Percentiles rank a stretch among this genome's conserved stretches.
Conservation (phyloP, 2,113 vertebrate genomes). For the Crypturellus undulatus region DNA sequence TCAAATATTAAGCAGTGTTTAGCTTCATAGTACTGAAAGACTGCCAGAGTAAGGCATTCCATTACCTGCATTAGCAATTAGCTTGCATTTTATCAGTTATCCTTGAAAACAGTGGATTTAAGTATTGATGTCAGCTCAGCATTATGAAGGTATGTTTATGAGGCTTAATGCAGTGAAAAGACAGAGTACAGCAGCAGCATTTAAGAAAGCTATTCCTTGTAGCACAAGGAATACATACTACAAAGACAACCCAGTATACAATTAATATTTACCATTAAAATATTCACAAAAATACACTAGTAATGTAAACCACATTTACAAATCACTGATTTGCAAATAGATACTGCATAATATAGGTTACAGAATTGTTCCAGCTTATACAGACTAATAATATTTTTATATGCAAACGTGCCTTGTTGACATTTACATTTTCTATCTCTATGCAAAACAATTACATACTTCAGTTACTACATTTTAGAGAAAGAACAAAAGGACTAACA, state of each 20-base stretch:
- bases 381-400: neutral
- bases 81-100: constrained; percentile 53
- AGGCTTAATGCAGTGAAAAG: constrained; percentile 58
- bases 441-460: constrained; percentile 25
- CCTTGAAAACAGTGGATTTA: constrained; percentile 34
- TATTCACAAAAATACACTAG: neutral
- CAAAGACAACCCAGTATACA: constrained; percentile 18
- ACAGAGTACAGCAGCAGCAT: constrained; percentile 45
- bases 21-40: constrained; percentile 33
- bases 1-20: constrained; percentile 48
- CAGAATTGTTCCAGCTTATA: neutral
- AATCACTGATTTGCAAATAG: neutral
- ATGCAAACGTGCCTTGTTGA: neutral
- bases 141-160: constrained; percentile 23
- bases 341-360: neutral
- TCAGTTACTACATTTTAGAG: constrained; percentile 13
- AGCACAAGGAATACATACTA: constrained; percentile 38
- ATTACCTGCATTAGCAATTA: constrained; percentile 56
- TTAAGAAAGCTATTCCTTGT: constrained; percentile 11
- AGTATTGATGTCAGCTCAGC: constrained; percentile 30
- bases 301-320: neutral
- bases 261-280: constrained; percentile 12
- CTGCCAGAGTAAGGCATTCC: neutral
- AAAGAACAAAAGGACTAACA: constrained; percentile 34
- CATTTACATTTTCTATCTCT: constrained; percentile 19